These are phyloP conservation scores for Macroglossus sobrinus DNA, from an alignment of 2,113 vertebrate species.

Conservation along the genomic window DNA sequence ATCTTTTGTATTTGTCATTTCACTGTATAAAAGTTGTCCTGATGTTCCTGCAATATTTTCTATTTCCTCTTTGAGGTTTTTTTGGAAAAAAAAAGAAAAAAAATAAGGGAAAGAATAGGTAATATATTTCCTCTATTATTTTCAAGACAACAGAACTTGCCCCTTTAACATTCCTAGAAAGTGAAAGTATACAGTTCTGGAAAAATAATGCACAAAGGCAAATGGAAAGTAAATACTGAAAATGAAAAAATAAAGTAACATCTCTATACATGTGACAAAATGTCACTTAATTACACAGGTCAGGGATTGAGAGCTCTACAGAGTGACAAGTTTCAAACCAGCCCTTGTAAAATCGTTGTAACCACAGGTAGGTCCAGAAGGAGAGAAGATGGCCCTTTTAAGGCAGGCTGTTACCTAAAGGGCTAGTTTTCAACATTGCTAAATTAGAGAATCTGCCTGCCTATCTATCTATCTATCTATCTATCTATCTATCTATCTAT, in stretches of 20 bases:
- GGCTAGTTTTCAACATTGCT: not conserved
- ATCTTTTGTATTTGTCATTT: not conserved
- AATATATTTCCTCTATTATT: not conserved
- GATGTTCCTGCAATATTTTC: not conserved
- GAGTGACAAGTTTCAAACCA: not conserved
- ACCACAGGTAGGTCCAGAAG: not conserved
- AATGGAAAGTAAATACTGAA: constrained; percentile 19
- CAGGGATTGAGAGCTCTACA: not conserved
- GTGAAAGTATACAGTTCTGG: not conserved
- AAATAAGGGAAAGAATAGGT: not conserved
- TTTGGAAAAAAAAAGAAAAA: not conserved
- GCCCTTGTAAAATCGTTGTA: not conserved
- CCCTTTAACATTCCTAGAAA: not conserved
- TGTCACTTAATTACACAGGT: not conserved
- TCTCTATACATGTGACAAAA: not conserved
- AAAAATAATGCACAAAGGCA: not conserved
- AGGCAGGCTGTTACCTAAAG: not conserved
- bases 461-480: not conserved
- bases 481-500: not conserved
- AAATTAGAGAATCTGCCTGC: not conserved
- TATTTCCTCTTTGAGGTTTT: not conserved
- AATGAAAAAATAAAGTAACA: not conserved
- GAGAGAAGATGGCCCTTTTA: not conserved
- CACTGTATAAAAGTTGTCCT: not conserved
- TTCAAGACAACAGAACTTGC: not conserved